phyloP scores from a whole-genome alignment of 2,888 invertebrate species.

The Tortricodes alternella region DNA sequence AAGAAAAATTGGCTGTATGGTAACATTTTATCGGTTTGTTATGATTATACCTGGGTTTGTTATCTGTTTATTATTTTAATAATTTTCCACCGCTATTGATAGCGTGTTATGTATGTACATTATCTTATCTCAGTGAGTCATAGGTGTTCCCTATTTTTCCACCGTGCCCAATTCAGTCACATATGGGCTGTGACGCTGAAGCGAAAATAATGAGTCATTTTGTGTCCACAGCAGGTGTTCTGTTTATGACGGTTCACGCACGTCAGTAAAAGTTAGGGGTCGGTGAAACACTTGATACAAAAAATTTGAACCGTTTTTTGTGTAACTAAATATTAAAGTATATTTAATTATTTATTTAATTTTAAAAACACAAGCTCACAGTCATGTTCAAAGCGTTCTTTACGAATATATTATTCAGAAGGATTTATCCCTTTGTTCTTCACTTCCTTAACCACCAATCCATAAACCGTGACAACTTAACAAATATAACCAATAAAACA shows the following conservation, averaged over 20 bases:
- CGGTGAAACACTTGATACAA: slow-evolving; percentile 15
- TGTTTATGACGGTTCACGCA: slow-evolving; percentile 29
- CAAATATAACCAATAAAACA: too few species aligned
- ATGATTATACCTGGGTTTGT: neutral
- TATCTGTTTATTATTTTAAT: neutral
- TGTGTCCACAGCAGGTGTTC: slow-evolving; percentile 42
- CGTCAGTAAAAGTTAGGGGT: slow-evolving; percentile 19
- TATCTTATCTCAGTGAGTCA: slow-evolving; percentile 27
- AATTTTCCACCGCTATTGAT: neutral
- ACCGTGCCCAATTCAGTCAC: slow-evolving; percentile 33
- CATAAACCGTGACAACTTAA: too few species aligned
- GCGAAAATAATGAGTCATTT: slow-evolving; percentile 47
- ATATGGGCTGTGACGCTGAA: slow-evolving; percentile 43
- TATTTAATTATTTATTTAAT: too few species aligned
- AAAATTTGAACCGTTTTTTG: slow-evolving; percentile 13
- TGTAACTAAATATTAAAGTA: neutral
- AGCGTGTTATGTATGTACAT: slow-evolving; percentile 11
- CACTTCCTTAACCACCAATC: too few species aligned
- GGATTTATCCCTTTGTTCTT: too few species aligned
- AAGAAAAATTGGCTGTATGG: too few species aligned
- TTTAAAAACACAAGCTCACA: neutral
- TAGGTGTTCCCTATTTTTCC: slow-evolving; percentile 32
- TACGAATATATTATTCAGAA: too few species aligned
- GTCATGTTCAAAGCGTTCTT: too few species aligned
- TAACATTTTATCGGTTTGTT: too few species aligned